Base-by-base conservation (phyloP, 2,113 vertebrate genomes). In the Silurus meridionalis region DNA sequence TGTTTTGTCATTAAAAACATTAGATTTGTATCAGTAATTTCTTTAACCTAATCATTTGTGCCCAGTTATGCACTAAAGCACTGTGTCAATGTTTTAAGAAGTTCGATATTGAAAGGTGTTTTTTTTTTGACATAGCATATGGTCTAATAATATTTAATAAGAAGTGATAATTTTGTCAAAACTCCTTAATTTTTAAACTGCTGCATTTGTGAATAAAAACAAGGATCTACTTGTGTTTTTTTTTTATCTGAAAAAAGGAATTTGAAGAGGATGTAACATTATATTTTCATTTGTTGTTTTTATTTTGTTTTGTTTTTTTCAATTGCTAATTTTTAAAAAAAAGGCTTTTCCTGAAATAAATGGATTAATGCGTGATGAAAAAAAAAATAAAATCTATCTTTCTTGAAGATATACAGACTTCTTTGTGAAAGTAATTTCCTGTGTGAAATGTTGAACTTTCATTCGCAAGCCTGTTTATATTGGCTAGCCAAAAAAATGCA, bases 81-180 rank as follows among this genome's bases (percentile, higher is more conserved):
- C 50, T 25, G 6, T 48, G 52, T 74, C 17, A 61, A 75, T 48
- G 46, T 28, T n/a, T 63, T 63, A 60, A 52, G 11, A 17, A 10
- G 9, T 53, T 8, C 23, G 58, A 75, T 78, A 14, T n/a, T 84
- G 19, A 61, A 75, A 8, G 58, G 72, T 64, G 8, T 28, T 77
- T 53, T 77, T 75, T 6, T 81, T 81, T 21, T 23, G 71, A 75
- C 37, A 37, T 37, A 67, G 57, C 69, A 84, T 46, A 37, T 84
- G 57, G 46, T 52, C 55, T 37, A 64, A 48, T 8, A 17, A 69
- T 55, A 55, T 13, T 75, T 75, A 75, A 75, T 52, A 5, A 75
- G 4, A 75, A 17, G 7, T 52, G 23, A 71, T 71, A 71, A 75
- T 75, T 37, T 75, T 75, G 72, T 75, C 6, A 21, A 50, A 71